These are phyloP conservation scores for Saccostrea glomerata DNA, from an alignment of 1,140 invertebrate genomes.

Conservation along the genomic window DNA sequence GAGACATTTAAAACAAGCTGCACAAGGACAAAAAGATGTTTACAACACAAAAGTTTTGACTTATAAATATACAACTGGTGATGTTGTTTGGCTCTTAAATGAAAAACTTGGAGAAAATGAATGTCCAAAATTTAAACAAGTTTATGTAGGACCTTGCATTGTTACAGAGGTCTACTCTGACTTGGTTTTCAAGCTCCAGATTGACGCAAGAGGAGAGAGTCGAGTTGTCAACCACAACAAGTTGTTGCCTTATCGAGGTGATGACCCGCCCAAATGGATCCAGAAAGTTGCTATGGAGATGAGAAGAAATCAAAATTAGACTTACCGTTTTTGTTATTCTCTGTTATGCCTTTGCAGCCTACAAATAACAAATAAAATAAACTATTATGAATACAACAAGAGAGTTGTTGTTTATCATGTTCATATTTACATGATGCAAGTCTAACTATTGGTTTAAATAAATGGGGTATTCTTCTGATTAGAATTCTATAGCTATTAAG, in stretches of 20 bases:
- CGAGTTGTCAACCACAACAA: slow-evolving; percentile 38
- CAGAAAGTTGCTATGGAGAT: neutral
- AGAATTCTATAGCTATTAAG: neutral
- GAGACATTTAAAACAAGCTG: neutral
- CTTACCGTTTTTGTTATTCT: neutral
- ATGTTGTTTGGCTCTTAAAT: slow-evolving; percentile 32
- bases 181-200: slow-evolving; percentile 34
- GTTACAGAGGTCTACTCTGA: neutral
- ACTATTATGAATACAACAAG: neutral
- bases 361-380: neutral
- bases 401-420: no score
- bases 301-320: neutral
- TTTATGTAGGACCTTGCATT: slow-evolving; percentile 38
- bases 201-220: neutral
- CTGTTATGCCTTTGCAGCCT: neutral
- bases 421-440: neutral
- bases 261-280: neutral
- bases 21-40: slow-evolving; percentile 17
- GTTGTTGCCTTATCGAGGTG: neutral
- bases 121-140: slow-evolving; percentile 8
- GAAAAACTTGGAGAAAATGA: slow-evolving; percentile 11
- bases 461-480: no score
- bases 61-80: no score
- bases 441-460: no score
- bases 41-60: slow-evolving; percentile 10